Percentiles rank a stretch among this genome's conserved stretches.
phyloP scores from a whole-genome alignment of 2,888 invertebrate species.

The Disparrhopalites patrizii region DNA sequence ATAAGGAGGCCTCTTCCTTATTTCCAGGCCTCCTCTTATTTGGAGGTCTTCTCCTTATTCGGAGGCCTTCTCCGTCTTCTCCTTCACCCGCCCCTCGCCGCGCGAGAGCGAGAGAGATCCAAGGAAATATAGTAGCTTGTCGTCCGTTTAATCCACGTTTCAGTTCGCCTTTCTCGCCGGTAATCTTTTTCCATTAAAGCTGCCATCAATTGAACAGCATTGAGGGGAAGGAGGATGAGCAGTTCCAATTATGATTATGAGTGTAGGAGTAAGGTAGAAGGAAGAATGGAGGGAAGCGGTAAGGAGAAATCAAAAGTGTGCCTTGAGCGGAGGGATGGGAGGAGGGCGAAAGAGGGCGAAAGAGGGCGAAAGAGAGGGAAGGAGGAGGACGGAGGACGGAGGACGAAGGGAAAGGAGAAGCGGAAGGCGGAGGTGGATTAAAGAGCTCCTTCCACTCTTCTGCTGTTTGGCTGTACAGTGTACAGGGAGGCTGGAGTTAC shows the following conservation, averaged over 20 bases:
- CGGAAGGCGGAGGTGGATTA: slow-evolving; percentile 1
- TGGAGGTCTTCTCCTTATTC: background rate
- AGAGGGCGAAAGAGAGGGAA: background rate
- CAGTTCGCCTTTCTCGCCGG: too few species aligned
- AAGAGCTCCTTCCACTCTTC: background rate
- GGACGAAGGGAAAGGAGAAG: slow-evolving; percentile 10
- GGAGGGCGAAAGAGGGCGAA: background rate
- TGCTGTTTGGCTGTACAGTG: too few species aligned
- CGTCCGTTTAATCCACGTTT: background rate
- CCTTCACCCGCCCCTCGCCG: background rate
- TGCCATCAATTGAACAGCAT: background rate
- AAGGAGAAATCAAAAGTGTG: too few species aligned
- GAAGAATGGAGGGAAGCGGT: background rate
- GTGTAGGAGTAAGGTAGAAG: too few species aligned
- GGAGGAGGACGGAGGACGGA: background rate
- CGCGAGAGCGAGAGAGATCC: too few species aligned
- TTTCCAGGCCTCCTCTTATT: background rate
- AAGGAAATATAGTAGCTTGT: slow-evolving; percentile 5
- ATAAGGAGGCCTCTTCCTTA: slow-evolving; percentile 11
- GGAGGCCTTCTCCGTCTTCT: background rate
- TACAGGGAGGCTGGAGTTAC: too few species aligned
- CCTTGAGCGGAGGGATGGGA: background rate
- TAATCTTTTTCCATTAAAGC: background rate
- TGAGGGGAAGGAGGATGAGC: too few species aligned
- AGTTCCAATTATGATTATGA: too few species aligned